These are phyloP conservation scores for Zaprionus camerounensis DNA, from an alignment of 1,140 invertebrate genomes.

Conservation along the genomic window DNA sequence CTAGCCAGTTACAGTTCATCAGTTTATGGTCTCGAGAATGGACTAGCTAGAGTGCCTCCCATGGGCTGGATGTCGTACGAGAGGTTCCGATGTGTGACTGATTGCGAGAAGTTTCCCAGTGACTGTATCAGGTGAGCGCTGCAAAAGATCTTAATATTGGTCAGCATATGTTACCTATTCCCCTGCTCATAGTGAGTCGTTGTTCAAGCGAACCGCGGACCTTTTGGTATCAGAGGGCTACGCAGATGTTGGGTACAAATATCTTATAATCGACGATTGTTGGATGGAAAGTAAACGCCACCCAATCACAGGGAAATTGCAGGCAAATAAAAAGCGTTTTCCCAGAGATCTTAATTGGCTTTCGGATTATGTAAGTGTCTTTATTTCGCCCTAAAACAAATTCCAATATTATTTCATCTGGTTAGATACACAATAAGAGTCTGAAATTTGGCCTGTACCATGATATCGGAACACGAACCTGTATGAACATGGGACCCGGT, in stretches of 20 bases:
- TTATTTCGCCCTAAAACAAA: background rate
- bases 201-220: slow-evolving; percentile 96
- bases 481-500: slow-evolving; percentile 97
- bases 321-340: slow-evolving; percentile 93
- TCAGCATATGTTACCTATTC: background rate
- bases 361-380: slow-evolving; percentile 93
- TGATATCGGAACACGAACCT: slow-evolving; percentile 97
- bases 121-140: slow-evolving; percentile 93
- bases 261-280: slow-evolving; percentile 98
- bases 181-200: slow-evolving; percentile 89
- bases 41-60: slow-evolving; percentile 91
- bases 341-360: slow-evolving; percentile 95
- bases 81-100: slow-evolving; percentile 94
- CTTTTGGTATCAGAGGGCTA: slow-evolving; percentile 95
- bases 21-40: slow-evolving; percentile 89
- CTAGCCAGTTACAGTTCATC: background rate
- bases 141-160: background rate
- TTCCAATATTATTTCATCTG: background rate
- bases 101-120: slow-evolving; percentile 95
- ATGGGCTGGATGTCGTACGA: slow-evolving; percentile 97
- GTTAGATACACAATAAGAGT: slow-evolving; percentile 94
- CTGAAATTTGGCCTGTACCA: slow-evolving; percentile 99
- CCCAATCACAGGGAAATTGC: slow-evolving; percentile 88
- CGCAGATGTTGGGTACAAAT: slow-evolving; percentile 94
- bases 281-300: slow-evolving; percentile 94